These are phyloP conservation scores for Anthoptus insignis DNA, from an alignment of 2,888 invertebrate species.

Conservation along the genomic window DNA sequence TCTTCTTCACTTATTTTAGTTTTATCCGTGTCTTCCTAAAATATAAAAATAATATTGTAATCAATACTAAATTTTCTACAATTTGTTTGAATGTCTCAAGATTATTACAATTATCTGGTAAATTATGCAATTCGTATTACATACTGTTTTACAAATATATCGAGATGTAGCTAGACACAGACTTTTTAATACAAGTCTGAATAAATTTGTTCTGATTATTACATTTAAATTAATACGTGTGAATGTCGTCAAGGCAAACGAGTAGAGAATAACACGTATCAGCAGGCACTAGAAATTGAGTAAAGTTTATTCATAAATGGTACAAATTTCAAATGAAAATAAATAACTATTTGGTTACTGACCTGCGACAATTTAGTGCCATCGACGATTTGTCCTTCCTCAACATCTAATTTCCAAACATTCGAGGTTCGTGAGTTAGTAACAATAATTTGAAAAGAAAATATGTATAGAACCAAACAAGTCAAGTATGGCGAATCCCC, in stretches of 20 bases:
- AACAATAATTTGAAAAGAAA: slow-evolving; percentile 90
- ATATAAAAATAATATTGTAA: too few species aligned
- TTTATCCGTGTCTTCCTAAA: slow-evolving; percentile 79
- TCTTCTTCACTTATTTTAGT: slow-evolving; percentile 86
- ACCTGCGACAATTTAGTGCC: slow-evolving; percentile 87
- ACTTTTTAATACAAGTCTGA: neutral
- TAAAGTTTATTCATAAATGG: slow-evolving; percentile 39
- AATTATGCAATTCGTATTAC: neutral
- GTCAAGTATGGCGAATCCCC: slow-evolving; percentile 86
- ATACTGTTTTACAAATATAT: neutral
- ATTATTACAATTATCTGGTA: too few species aligned
- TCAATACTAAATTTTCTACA: too few species aligned
- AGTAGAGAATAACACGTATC: slow-evolving; percentile 25
- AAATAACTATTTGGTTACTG: slow-evolving; percentile 59
- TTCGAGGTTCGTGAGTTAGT: slow-evolving; percentile 95
- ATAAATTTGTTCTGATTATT: neutral
- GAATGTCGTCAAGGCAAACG: slow-evolving; percentile 41
- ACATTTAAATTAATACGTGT: slow-evolving; percentile 3
- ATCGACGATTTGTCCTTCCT: slow-evolving; percentile 92
- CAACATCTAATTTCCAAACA: slow-evolving; percentile 93
- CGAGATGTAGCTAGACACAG: neutral
- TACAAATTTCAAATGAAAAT: slow-evolving; percentile 73
- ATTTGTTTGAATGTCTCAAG: too few species aligned
- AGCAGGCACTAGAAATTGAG: slow-evolving; percentile 19
- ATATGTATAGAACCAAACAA: slow-evolving; percentile 90